phyloP scores from a whole-genome alignment of 2,797 vertebrate species.

The Enoplosus armatus region DNA sequence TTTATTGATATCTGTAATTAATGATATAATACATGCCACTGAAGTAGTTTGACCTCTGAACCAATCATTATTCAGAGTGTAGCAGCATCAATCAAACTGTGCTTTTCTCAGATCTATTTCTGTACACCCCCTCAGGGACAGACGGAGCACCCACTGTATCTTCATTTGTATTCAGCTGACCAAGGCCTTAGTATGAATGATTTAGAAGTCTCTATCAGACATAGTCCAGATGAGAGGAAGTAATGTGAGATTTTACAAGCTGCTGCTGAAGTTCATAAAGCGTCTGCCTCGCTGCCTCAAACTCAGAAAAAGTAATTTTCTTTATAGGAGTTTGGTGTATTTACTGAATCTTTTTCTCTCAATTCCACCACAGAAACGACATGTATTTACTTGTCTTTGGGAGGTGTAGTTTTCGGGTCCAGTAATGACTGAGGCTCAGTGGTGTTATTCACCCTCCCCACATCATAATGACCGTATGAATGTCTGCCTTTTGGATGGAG shows the following conservation, averaged over 20 bases:
- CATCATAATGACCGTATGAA: slow-evolving; percentile 90
- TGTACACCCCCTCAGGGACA: slow-evolving; percentile 75
- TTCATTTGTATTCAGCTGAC: slow-evolving; percentile 87
- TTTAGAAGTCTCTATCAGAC: slow-evolving; percentile 79
- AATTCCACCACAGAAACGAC: slow-evolving; percentile 89
- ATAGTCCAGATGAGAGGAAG: slow-evolving; percentile 34
- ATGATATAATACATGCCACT: slow-evolving; percentile 94
- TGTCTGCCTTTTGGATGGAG: slow-evolving; percentile 91
- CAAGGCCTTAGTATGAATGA: slow-evolving; percentile 80
- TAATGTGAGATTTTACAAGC: slow-evolving; percentile 61
- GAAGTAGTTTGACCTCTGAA: slow-evolving; percentile 98
- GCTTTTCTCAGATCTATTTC: slow-evolving; percentile 79
- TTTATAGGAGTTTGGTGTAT: slow-evolving; percentile 93
- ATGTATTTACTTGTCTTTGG: slow-evolving; percentile 92
- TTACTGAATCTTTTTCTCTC: slow-evolving; percentile 91
- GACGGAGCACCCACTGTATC: slow-evolving; percentile 84
- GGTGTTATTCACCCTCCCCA: slow-evolving; percentile 60
- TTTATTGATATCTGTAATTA: slow-evolving; percentile 97
- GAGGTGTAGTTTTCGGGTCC: slow-evolving; percentile 85
- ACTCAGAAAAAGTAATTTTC: slow-evolving; percentile 82
- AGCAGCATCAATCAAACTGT: slow-evolving; percentile 94
- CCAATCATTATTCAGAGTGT: slow-evolving; percentile 95
- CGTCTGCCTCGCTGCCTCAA: slow-evolving; percentile 34
- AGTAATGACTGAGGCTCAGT: slow-evolving; percentile 87
- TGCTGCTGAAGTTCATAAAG: slow-evolving; percentile 77